These are phyloP conservation scores for Neoarius graeffei DNA, from an alignment of 2,113 vertebrate genomes.

Conservation along the genomic window DNA sequence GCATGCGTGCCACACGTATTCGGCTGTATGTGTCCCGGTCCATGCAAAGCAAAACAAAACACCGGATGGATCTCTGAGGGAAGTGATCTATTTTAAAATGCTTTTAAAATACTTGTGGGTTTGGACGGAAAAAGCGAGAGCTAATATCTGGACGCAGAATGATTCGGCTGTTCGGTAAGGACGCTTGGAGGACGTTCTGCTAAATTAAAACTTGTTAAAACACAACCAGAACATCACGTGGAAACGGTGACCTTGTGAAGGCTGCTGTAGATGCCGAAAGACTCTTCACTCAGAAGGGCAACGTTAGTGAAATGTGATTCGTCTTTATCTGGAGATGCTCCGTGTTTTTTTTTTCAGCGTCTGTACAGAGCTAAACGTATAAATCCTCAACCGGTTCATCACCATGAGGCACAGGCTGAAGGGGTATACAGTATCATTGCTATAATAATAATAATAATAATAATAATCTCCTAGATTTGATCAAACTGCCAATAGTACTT, in stretches of 20 bases:
- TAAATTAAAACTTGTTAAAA: not conserved
- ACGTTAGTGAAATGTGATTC: not conserved
- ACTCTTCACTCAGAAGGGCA: not conserved
- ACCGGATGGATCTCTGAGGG: not conserved
- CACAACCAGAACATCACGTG: not conserved
- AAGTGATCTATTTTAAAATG: not conserved
- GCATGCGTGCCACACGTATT: not conserved
- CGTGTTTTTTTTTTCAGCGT: not conserved
- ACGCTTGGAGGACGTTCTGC: not conserved
- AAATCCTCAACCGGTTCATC: not conserved
- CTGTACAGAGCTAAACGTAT: not conserved
- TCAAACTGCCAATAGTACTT: too few relatives aligned
- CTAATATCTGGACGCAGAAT: not conserved
- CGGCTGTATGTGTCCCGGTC: not conserved
- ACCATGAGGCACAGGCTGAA: not conserved
- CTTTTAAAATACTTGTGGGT: not conserved
- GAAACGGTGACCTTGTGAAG: not conserved
- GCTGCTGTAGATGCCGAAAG: not conserved
- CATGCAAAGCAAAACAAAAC: too few relatives aligned
- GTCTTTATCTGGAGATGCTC: not conserved
- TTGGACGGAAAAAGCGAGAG: not conserved
- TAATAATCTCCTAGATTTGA: too few relatives aligned
- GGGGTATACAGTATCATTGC: not conserved
- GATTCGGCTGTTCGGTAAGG: not conserved
- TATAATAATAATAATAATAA: not conserved